Evolutionary conservation across 2,797 vertebrate species (phyloP), one percentile per base, ranked within the genome.

Genomic region (Sibirionetta formosa): DNA sequence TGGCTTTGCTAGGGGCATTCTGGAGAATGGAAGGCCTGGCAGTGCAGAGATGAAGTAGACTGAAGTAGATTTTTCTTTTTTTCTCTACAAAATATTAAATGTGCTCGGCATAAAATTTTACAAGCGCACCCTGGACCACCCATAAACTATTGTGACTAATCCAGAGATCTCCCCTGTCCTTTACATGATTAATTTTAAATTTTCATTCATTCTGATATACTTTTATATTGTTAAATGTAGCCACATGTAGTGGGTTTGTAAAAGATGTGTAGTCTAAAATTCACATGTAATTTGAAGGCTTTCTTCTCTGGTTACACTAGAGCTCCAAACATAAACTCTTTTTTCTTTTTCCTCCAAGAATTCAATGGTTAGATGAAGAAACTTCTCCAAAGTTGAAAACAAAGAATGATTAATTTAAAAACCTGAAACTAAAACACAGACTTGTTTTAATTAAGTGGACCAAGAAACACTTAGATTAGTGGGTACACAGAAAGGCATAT

Each of bases 341-440:
- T 87, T 75, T 91, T 86, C 18, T 44, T 42, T 44, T 44, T 44
- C 18, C 26, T 29, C 36, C n/a, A 58, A 56, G 14, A 60, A n/a
- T 90, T 91, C 86, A 71, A n/a, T 2, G 6, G 31, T 95, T 80
- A 94, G 72, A 90, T 71, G 72, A 71, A 91, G 89, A 88, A 89
- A 93, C 29, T 24, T 91, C 27, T 95, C 65, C 51, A 69, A 89
- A 53, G 38, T 22, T 91, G 90, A 87, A 94, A 95, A 70, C 33
- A 81, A 66, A 73, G 53, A 71, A 81, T 56, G 77, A 93, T 82
- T 92, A 80, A 93, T 93, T 93, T 81, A 91, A 96, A 91, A 90
- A 86, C 50, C 58, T 27, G 31, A 86, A 51, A 58, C 46, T 81
- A 60, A 88, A 76, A 78, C 40, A 36, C 29, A 66, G 83, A 36